Percentiles rank a stretch among this genome's conserved stretches.
Conservation (phyloP, 2,797 vertebrate species). For the Pipistrellus nathusii region DNA sequence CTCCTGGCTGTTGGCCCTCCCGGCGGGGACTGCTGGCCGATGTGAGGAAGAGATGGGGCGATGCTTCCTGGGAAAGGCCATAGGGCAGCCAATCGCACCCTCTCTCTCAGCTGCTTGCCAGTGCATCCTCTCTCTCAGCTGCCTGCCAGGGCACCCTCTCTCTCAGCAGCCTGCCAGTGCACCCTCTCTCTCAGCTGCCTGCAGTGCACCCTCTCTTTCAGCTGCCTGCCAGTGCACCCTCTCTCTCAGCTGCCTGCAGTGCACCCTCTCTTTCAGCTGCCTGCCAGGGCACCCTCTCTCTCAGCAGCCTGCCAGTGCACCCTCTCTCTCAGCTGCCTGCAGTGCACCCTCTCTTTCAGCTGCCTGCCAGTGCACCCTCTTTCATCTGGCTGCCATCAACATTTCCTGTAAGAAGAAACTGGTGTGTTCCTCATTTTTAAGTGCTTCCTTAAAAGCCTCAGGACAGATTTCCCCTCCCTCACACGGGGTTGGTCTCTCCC, state of each 20-base stretch:
- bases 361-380: background rate
- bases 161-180: no score
- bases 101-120: background rate
- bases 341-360: no score
- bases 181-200: no score
- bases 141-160: no score
- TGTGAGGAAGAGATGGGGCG: background rate
- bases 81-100: background rate
- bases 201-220: no score
- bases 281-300: no score
- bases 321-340: no score
- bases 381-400: background rate
- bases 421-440: background rate
- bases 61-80: conserved; percentile 29
- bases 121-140: no score
- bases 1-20: background rate
- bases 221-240: no score
- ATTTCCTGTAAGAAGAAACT: conserved; percentile 1
- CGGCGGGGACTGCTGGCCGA: background rate
- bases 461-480: background rate
- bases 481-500: background rate
- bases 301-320: no score
- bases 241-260: no score
- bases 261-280: no score
- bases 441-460: conserved; percentile 33